Evolutionary conservation across 2,113 vertebrate genomes (phyloP), one percentile per base, ranked within the genome.

Genomic region (Oncorhynchus tshawytscha): DNA sequence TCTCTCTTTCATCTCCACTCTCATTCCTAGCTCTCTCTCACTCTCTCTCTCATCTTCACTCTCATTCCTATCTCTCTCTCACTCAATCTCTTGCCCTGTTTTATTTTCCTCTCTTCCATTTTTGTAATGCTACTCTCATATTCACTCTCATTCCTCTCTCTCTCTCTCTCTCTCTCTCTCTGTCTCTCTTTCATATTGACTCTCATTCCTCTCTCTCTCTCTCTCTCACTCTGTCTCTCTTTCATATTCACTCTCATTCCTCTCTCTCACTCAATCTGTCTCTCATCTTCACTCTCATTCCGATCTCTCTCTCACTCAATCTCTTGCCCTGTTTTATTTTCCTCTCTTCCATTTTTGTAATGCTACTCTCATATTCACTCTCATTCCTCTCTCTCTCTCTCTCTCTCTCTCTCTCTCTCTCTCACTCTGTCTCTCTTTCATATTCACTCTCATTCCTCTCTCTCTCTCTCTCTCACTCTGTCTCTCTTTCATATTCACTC

Each of bases 401-500:
- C 8, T 66, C 24, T 67, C 6, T 7, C 25, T 67, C 29, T 34
- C 13, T 12, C 29, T 16, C 29, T 4, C 12, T 67, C 6, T 8
- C 27, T 67, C 29, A 3, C 27, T 27, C 27, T 27, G 2, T 27
- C 27, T 27, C 27, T 29, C 27, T 29, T 2, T 29, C 25, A 27
- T 27, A 1, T 27, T 27, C 25, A 27, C 1, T 27, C 25, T 27
- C 25, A 27, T 27, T 27, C 25, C 27, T 29, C 2, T 29, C 27
- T 29, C 27, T 29, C 27, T 24, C 24, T 24, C 24, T 24, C 24
- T 24, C n/a, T n/a, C n/a, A n/a, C n/a, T 27, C 2, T 27, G 2
- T 27, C 2, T 76, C 70, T 59, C 60, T 18, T 57, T 70, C 51
- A 29, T 60, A 34, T 31, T 72, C 22, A 70, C 25, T 25, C 70